Evolutionary conservation across 64 coral and sea anemone genomes (phyloP), one percentile per base, ranked within the genome.

Genomic region (Porites australiensis): DNA sequence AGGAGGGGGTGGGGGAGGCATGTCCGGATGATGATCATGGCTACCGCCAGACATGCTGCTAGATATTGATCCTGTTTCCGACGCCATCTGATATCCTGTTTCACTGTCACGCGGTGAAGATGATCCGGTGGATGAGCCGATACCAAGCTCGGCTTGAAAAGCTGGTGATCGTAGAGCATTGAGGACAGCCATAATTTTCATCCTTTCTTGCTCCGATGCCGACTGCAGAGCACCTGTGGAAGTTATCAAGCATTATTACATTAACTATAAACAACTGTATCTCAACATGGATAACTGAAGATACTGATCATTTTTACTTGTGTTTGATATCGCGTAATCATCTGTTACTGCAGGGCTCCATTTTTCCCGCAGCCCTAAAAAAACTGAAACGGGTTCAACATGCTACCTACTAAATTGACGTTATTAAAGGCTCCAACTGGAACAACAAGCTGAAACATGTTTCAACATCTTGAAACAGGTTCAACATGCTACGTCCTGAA

Each of bases 111-210:
- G 82, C 5, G 95, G 95, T 14, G 95, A 96, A 4, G 87, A 89
- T 13, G 95, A 93, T 3, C 80, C 92, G 3, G 92, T 91, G 45
- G 95, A 75, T 9, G 68, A 86, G 3, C 50, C 75, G 8, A 87
- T 21, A 46, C 87, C 90, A 77, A 94, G 89, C 11, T 94, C 92
- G 61, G 86, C 68, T 67, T 96, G 92, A 23, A 94, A 77, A 55
- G 78, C 90, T 66, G 95, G 95, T 2, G 95, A 97, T 43, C 82
- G 59, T 9, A 97, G 64, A 8, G 95, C 92, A 57, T 92, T 94
- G 47, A 94, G 63, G 61, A 97, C 95, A 67, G 95, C 95, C 0
- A 97, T 83, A 3, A 97, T 97, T 85, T 97, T 97, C 69, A 94
- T 93, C 86, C 87, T 97, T 22, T 97, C 95, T 77, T 97, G 92